Evolutionary conservation across 35 echinoderm and acorn worm species (phyloP), one percentile per base, ranked within the genome.

Genomic region (Apostichopus parvimensis): DNA sequence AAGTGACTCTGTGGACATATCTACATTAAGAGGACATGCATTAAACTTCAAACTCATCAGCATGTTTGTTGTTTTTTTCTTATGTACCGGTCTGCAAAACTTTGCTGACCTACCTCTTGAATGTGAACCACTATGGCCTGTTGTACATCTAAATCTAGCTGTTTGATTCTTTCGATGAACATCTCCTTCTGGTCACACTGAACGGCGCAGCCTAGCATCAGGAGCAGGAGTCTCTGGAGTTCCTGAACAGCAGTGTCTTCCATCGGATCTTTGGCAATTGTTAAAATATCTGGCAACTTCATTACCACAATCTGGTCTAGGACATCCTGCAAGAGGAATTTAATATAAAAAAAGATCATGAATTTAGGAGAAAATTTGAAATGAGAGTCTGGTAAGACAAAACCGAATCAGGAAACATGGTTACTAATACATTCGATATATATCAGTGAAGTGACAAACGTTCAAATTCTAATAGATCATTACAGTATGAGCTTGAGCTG

Each of bases 141-240:
- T 79, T 99, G 97, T 15, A 99, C 97, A 86, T 96, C 92, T 25
- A 99, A 90, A 82, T 99, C 97, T 15, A 99, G 90, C 56, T 92
- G 91, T 90, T 99, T 99, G 64, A 99, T 99, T n/a, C 93, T 91
- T 71, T 99, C 97, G 73, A 99, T 96, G 88, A 99, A 99, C 75
- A 96, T 87, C 70, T 99, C 95, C 73, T 99, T 99, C 95, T 94
- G 91, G 21, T 96, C 95, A 70, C 93, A 96, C 93, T 99, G 97
- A 13, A 99, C 97, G 58, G 95, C 97, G 56, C 97, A 99, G 2
- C 97, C 97, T 58, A 99, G 92, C 93, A 99, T 93, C 54, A 99
- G 83, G 4, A 99, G 89, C 55, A 99, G 71, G 1, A 99, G 93
- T 70, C 96, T 99, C 93, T 99, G 94, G 18, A 99, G 80, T 82